Evolutionary conservation across 2,888 invertebrate species (phyloP), one percentile per base, ranked within the genome.

Genomic region (Carabus problematicus): DNA sequence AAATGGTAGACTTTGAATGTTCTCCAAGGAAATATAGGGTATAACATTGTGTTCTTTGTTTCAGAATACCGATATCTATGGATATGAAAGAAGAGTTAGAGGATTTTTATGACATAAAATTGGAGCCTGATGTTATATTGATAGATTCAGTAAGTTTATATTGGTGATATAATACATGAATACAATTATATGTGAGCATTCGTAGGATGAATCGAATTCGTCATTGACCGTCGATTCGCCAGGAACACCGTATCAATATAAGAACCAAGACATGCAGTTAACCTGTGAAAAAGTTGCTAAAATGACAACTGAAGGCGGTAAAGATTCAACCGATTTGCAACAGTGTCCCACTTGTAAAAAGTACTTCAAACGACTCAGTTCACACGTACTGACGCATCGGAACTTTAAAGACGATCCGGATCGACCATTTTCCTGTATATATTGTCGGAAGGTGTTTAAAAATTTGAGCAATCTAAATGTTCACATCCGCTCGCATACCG

Each of bases 261-360:
- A 43, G 43, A 19, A 61, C 19, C 39, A 63, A 40, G 12, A 40
- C 11, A 18, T 42, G 19, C 16, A 45, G 3, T n/a, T 66, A 40
- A 29, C 29, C 3, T 29, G 29, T 29, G 29, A 29, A 29, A 29
- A 29, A 29, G 29, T 29, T 3, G 29, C 2, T 3, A 29, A 29
- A 29, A 29, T 29, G 29, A 29, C 29, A 29, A 29, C 3, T 7
- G 78, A 77, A 68, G 71, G 77, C 16, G 78, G 77, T 73, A 74
- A 80, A 45, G 80, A 78, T 77, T 79, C 81, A 4, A 77, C 77
- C 61, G 81, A 81, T 14, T 72, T 82, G 64, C 79, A 80, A 75
- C 80, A 80, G 70, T 82, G 82, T 72, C 81, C 80, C 8, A 76
- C 81, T 59, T 82, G 82, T 73, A 81, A 81, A 74, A 80, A 81